Evolutionary conservation across 2,888 invertebrate species (phyloP), one percentile per base, ranked within the genome.

Genomic region (Zygothrica quintamaculata): DNA sequence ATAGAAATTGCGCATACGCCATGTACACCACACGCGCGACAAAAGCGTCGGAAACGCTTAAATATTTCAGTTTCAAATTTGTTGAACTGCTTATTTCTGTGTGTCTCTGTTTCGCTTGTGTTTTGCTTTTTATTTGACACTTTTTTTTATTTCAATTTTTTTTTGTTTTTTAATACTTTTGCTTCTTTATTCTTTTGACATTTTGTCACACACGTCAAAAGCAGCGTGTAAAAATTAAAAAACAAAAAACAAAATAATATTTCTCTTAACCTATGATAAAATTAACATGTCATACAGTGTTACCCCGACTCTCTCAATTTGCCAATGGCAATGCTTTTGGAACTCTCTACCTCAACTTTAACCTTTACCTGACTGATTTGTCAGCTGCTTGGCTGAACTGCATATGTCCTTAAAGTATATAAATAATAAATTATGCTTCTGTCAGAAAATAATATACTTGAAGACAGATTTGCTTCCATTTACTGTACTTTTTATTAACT

Each of bases 161-260:
- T n/a, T n/a, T n/a, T n/a, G n/a, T n/a, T n/a, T n/a, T n/a, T n/a
- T n/a, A n/a, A n/a, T n/a, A n/a, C n/a, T n/a, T n/a, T n/a, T n/a
- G n/a, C n/a, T n/a, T 34, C 34, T 36, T 47, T 36, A 13, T 7
- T 18, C 33, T 58, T 74, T 55, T 72, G 55, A 67, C 64, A 78
- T 75, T 75, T 74, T 74, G 59, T 74, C 78, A 77, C 73, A 73
- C 59, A 57, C 68, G 68, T 62, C 65, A 73, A 11, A 61, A 34
- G 31, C 50, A 59, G 31, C 62, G 62, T 51, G 64, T 33, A 60
- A 52, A 57, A 60, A 57, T 66, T 37, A 56, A 29, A 18, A 25
- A 25, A 39, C 0, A 44, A 42, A 18, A 16, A 9, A 9, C 3
- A 15, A 36, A 50, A 39, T 7, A 39, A 43, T 18, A 43, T 70